Evolutionary conservation across 2,113 vertebrate genomes (phyloP), one percentile per base, ranked within the genome.

Genomic region (Rhinichthys klamathensis): DNA sequence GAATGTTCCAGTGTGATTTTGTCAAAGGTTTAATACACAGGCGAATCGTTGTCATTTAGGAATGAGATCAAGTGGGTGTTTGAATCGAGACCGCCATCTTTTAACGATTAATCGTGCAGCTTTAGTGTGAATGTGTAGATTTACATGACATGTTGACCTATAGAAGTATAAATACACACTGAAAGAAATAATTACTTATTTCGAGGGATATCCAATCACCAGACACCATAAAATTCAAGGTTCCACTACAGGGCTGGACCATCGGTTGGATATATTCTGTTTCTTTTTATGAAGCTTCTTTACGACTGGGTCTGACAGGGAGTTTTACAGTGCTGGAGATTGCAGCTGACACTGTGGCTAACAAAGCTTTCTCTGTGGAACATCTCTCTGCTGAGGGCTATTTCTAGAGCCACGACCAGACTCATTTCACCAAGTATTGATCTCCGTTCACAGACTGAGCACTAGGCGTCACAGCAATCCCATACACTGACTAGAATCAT

Each of bases 401-500:
- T 89, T 92, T 89, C 85, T 85, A 80, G 86, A 91, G 83, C 86
- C 87, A 79, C 88, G 86, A 88, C n/a, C 89, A 92, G 87, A 90
- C 88, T 86, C 9, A 85, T 86, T 78, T 85, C 89, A 85, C 73
- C 80, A 70, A 69, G 74, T 90, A 93, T 92, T 85, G 92, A 94
- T 93, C 90, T 85, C 25, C 6, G 73, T 74, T 83, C 74, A 27
- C 87, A 56, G 70, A 80, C 84, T 72, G 84, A 86, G 72, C 84
- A 82, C 56, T 79, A 67, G 80, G 67, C 78, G 82, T 90, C 69
- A 88, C 44, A 84, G 89, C 56, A 61, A 90, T 72, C 49, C 41
- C 4, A 16, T 63, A 89, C 87, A 87, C 73, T 5, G 61, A 80
- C 82, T 77, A 84, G 44, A 81, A 86, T 90, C 78, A 90, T 90